Evolutionary conservation across 2,797 vertebrate genomes (phyloP), one percentile per base, ranked within the genome.

Genomic region (Betta splendens): DNA sequence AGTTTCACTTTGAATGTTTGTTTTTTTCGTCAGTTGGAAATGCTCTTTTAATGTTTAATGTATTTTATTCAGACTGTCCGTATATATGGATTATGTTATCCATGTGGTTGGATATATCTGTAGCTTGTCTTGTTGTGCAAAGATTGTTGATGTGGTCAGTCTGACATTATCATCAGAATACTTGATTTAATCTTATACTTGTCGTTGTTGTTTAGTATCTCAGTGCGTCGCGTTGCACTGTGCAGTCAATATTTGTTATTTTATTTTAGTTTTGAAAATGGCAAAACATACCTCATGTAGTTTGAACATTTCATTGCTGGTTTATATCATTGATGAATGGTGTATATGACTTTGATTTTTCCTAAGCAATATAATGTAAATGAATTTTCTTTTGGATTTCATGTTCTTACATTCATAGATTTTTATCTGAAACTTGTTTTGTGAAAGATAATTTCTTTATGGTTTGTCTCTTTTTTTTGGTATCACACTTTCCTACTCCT

Each of bases 281-380:
- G 79, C 77, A 76, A 86, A 84, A 81, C 86, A 90, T 93, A 93
- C 92, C 91, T 93, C 92, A 91, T 91, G 82, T 86, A 87, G 85
- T 90, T 88, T 70, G 80, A 42, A 80, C 16, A 48, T 84, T 87
- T 78, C 57, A 84, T 83, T 80, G 61, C 69, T 75, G 45, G 55
- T 83, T 81, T 60, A 39, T 82, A 72, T 82, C 64, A 83, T 81
- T 75, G 49, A 54, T 79, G 61, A 82, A 69, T 67, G 52, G 64
- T 88, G 83, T 85, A 84, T 7, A 86, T 85, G 81, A 76, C 22
- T 81, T 69, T 73, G 67, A 90, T 78, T 77, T 82, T 92, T 89
- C 86, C 69, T 71, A 91, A 93, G 92, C 92, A 93, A 93, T 93
- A 93, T 76, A 85, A 66, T 87, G 84, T 89, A 87, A 55, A 87